phyloP scores from a whole-genome alignment of 2,888 invertebrate genomes.

The Lithophane semibrunnea region DNA sequence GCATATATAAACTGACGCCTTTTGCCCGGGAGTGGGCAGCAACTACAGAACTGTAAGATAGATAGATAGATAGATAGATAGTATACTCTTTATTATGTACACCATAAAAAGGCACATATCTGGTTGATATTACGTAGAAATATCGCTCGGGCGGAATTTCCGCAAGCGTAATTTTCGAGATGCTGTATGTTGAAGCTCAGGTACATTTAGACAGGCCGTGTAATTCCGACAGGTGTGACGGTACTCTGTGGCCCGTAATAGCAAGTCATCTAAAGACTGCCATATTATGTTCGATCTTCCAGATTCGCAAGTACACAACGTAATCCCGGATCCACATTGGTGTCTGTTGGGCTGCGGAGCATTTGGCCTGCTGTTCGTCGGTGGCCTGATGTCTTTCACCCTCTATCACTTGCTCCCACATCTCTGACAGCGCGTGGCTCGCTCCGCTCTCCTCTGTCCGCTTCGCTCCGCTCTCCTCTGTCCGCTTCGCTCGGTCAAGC shows the following conservation, averaged over 20 bases:
- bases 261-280: not conserved
- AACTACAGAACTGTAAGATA: too few species aligned
- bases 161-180: not conserved
- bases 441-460: not conserved
- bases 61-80: too few species aligned
- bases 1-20: not conserved
- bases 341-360: conserved; percentile 91
- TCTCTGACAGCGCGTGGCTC: conserved; percentile 46
- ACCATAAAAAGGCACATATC: too few species aligned
- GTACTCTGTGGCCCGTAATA: not conserved
- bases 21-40: not conserved
- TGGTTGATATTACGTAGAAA: not conserved
- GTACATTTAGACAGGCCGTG: not conserved
- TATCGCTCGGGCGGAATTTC: not conserved
- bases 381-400: conserved; percentile 92
- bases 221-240: not conserved
- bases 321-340: conserved; percentile 90
- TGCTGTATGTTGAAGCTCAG: not conserved
- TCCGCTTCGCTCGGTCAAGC: not conserved
- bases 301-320: conserved; percentile 88
- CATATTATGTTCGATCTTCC: conserved; percentile 40
- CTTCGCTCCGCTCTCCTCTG: not conserved
- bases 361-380: conserved; percentile 92
- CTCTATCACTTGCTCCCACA: conserved; percentile 88
- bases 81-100: too few species aligned